phyloP scores from a whole-genome alignment of 2,113 vertebrate species.

The Psammodynastes pulverulentus region DNA sequence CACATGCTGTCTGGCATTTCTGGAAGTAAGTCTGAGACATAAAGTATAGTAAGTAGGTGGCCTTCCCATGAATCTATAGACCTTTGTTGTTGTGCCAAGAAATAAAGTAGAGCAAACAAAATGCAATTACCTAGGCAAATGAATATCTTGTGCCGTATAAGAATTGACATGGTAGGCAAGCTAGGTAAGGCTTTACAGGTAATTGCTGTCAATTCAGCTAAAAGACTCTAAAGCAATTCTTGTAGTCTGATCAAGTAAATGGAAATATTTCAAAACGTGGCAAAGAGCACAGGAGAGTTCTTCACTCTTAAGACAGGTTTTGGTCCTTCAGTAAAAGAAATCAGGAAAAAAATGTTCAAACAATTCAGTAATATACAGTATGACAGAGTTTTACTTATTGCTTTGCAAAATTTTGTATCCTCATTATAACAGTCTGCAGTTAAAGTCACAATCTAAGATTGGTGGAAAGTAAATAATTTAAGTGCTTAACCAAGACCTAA shows the following conservation, averaged over 20 bases:
- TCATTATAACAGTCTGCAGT: neutral
- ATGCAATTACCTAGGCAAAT: constrained; percentile 6
- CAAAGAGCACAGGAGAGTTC: neutral
- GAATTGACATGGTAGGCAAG: neutral
- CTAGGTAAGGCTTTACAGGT: neutral
- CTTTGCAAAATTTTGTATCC: neutral
- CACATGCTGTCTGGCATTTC: neutral
- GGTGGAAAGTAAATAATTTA: neutral
- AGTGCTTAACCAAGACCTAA: neutral
- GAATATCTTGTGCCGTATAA: neutral
- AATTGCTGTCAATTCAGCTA: neutral
- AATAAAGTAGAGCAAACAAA: neutral
- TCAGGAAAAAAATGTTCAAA: neutral
- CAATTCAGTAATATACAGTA: neutral
- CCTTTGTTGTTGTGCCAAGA: neutral
- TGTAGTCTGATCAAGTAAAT: neutral
- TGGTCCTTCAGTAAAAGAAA: neutral
- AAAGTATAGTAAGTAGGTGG: neutral
- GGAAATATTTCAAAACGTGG: neutral
- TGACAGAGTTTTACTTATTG: neutral
- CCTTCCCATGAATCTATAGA: neutral
- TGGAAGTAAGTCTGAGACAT: neutral
- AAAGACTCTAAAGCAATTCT: neutral
- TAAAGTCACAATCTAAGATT: neutral
- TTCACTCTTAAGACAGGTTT: neutral